A percentile compares a stretch with the other conserved stretches of the same genome.
These are phyloP conservation scores for Scaptomyza flava DNA, from an alignment of 2,888 invertebrate species.

Conservation along the genomic window DNA sequence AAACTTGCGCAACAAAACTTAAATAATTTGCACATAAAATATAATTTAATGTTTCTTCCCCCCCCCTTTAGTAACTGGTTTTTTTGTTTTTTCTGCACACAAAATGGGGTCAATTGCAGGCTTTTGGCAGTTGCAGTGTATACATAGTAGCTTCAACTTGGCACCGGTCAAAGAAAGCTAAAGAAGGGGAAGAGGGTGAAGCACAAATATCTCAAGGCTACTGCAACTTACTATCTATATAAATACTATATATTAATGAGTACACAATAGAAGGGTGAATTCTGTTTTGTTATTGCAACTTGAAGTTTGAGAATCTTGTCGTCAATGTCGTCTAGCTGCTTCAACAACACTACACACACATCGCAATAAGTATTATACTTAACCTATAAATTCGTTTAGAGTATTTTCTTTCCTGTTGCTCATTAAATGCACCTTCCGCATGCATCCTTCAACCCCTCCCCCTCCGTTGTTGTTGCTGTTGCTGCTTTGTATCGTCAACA, in stretches of 20 bases:
- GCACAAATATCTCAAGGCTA: constrained; percentile 2
- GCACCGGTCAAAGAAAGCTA: constrained; percentile 23
- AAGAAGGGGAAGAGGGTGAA: not conserved
- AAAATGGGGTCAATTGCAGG: constrained; percentile 63
- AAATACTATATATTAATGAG: too few relatives aligned
- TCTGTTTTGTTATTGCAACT: too few relatives aligned
- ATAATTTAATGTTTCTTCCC: constrained; percentile 67
- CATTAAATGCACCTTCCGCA: constrained; percentile 30
- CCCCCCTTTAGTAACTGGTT: not conserved
- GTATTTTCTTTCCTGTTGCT: constrained; percentile 36
- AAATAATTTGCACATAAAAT: constrained; percentile 76
- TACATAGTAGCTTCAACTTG: constrained; percentile 6
- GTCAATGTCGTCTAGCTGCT: too few relatives aligned
- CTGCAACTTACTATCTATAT: too few relatives aligned
- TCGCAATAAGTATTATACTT: not conserved
- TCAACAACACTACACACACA: not conserved
- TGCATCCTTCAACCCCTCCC: too few relatives aligned
- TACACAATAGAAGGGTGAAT: too few relatives aligned
- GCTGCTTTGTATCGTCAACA: constrained; percentile 27
- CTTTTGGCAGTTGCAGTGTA: constrained; percentile 52
- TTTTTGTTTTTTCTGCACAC: too few relatives aligned
- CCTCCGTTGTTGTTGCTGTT: too few relatives aligned
- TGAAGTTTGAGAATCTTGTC: too few relatives aligned
- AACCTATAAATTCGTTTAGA: not conserved
- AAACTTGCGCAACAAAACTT: constrained; percentile 62